A percentile compares a stretch with the other conserved stretches of the same genome.
Conservation (phyloP, 1,140 invertebrate genomes). For the Potamilus streckersoni region DNA sequence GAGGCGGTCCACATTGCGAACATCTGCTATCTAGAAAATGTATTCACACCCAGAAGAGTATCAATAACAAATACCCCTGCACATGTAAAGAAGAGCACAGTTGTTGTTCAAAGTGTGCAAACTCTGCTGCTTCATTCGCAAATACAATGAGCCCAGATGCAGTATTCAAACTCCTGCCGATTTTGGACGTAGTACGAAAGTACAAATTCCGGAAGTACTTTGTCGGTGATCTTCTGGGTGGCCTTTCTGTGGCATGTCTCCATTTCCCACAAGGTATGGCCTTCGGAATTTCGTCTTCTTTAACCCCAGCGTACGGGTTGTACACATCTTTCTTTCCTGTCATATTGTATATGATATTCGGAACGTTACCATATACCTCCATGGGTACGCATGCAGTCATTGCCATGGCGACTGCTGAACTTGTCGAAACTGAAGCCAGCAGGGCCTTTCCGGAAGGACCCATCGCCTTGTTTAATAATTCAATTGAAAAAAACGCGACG, state of each 20-base stretch:
- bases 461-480: not conserved
- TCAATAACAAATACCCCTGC: too few relatives aligned
- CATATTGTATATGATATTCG: slow-evolving; percentile 68
- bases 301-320: slow-evolving; percentile 58
- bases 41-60: too few relatives aligned
- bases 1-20: too few relatives aligned
- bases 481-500: not conserved
- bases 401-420: slow-evolving; percentile 36
- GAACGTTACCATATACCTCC: slow-evolving; percentile 65
- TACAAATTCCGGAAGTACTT: slow-evolving; percentile 56
- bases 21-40: too few relatives aligned
- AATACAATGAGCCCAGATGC: not conserved
- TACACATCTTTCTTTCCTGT: slow-evolving; percentile 70
- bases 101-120: too few relatives aligned
- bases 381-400: slow-evolving; percentile 51
- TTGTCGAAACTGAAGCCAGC: slow-evolving; percentile 26
- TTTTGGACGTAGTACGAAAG: slow-evolving; percentile 36
- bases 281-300: slow-evolving; percentile 17
- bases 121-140: too few relatives aligned
- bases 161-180: slow-evolving; percentile 18
- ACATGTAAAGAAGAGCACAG: too few relatives aligned
- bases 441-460: not conserved
- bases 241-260: slow-evolving; percentile 21
- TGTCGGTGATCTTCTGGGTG: slow-evolving; percentile 18
- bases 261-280: slow-evolving; percentile 27